These are phyloP conservation scores for Malthinus flaveolus DNA, from an alignment of 2,888 invertebrate species.

Conservation along the genomic window DNA sequence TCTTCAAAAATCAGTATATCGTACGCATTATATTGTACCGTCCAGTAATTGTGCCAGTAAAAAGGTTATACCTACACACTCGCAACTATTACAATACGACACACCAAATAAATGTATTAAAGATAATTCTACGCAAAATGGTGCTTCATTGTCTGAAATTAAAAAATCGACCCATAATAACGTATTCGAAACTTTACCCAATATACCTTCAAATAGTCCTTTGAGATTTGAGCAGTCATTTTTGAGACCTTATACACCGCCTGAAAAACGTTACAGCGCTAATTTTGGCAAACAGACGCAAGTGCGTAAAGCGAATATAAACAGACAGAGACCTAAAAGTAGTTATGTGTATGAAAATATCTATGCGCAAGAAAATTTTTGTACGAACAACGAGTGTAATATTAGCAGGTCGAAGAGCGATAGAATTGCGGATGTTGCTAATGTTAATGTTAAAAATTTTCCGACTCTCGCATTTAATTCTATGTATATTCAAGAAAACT, in stretches of 20 bases:
- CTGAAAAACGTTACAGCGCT: slow-evolving; percentile 49
- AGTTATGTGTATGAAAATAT: slow-evolving; percentile 52
- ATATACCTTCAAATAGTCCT: slow-evolving; percentile 15
- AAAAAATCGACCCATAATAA: slow-evolving; percentile 19
- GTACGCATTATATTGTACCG: slow-evolving; percentile 49
- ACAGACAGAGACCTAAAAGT: slow-evolving; percentile 38
- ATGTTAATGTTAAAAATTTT: slow-evolving; percentile 49
- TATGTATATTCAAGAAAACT: slow-evolving; percentile 51
- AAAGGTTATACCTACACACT: slow-evolving; percentile 44
- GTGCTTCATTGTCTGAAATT: slow-evolving; percentile 20
- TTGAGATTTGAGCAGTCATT: slow-evolving; percentile 17
- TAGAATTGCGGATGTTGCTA: slow-evolving; percentile 37
- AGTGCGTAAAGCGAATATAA: slow-evolving; percentile 23
- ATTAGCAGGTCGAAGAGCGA: slow-evolving; percentile 37
- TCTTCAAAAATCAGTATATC: slow-evolving; percentile 48
- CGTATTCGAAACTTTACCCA: slow-evolving; percentile 13
- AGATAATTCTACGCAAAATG: slow-evolving; percentile 8
- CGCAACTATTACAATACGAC: slow-evolving; percentile 17
- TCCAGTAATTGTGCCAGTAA: slow-evolving; percentile 51
- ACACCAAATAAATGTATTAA: slow-evolving; percentile 10
- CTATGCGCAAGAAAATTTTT: slow-evolving; percentile 37
- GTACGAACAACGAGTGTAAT: slow-evolving; percentile 33
- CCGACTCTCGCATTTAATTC: slow-evolving; percentile 52
- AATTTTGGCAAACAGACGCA: slow-evolving; percentile 43
- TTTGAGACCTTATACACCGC: slow-evolving; percentile 47